A percentile compares a stretch with the other conserved stretches of the same genome.
Evolutionary conservation across 2,888 invertebrate species (phyloP).

Genomic region (Tanytarsus gracilentus): DNA sequence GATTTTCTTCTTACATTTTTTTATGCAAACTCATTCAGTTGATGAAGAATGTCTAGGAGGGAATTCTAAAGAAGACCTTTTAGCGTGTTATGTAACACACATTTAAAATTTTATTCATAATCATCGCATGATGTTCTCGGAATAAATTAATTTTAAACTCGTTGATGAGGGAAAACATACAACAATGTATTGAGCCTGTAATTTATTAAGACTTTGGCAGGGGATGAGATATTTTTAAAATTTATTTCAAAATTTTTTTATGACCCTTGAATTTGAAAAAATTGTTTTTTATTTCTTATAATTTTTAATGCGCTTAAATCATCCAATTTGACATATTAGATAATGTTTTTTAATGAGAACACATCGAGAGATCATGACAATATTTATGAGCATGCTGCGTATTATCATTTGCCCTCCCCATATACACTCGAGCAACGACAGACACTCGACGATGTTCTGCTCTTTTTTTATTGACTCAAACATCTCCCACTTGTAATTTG

Average conservation of each 20-base stretch:
- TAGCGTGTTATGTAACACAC: neutral
- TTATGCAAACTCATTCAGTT: neutral
- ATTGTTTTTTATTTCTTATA: too few relatives aligned
- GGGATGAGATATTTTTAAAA: too few relatives aligned
- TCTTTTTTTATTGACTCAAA: too few relatives aligned
- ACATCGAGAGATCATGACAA: neutral
- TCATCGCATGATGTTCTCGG: neutral
- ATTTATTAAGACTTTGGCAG: too few relatives aligned
- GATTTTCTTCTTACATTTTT: neutral
- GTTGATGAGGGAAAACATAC: too few relatives aligned
- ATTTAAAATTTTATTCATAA: neutral
- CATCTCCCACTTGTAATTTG: slow-evolving; percentile 13
- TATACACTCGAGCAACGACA: too few relatives aligned
- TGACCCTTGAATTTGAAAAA: too few relatives aligned
- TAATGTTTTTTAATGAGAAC: slow-evolving; percentile 1
- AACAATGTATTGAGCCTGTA: too few relatives aligned
- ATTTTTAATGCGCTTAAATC: neutral
- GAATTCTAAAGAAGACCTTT: neutral
- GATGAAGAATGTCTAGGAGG: neutral
- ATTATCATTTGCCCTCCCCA: neutral
- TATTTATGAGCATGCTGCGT: slow-evolving; percentile 2
- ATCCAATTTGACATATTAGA: neutral
- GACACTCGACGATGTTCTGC: too few relatives aligned
- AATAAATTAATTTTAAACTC: neutral
- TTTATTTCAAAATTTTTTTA: neutral